Conservation (phyloP, 2,888 invertebrate species). For the Nematopogon swammerdamellus region DNA sequence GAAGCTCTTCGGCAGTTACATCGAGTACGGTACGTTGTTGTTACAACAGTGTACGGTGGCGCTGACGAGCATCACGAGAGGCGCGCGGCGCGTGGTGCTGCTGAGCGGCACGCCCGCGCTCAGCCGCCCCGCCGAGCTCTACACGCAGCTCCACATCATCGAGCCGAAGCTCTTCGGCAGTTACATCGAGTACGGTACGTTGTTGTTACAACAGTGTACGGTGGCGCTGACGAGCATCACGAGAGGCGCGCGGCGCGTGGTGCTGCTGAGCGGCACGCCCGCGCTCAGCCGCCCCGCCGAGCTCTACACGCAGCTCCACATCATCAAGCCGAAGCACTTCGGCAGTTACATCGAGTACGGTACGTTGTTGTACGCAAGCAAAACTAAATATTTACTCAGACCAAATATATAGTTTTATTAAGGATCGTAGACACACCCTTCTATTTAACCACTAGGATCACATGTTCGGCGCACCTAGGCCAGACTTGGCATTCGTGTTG, state of each 20-base stretch:
- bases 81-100: conserved; percentile 67
- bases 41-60: conserved; percentile 69
- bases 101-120: conserved; percentile 94
- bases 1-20: conserved; percentile 61
- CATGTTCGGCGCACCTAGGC: no score
- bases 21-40: conserved; percentile 50
- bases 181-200: conserved; percentile 58
- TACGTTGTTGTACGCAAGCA: no score
- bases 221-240: conserved; percentile 53
- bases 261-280: conserved; percentile 83
- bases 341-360: conserved; percentile 48
- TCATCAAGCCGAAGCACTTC: conserved; percentile 63
- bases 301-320: conserved; percentile 70
- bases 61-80: conserved; percentile 55
- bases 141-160: conserved; percentile 77
- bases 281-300: conserved; percentile 82
- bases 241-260: conserved; percentile 57
- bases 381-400: no score
- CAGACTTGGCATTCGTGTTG: no score
- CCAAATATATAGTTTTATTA: no score
- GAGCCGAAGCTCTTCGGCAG: conserved; percentile 64
- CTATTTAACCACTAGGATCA: no score
- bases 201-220: no score
- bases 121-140: conserved; percentile 87
- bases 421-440: no score